Evolutionary conservation across 1,140 invertebrate species (phyloP).

Genomic region (Nymphalis io): DNA sequence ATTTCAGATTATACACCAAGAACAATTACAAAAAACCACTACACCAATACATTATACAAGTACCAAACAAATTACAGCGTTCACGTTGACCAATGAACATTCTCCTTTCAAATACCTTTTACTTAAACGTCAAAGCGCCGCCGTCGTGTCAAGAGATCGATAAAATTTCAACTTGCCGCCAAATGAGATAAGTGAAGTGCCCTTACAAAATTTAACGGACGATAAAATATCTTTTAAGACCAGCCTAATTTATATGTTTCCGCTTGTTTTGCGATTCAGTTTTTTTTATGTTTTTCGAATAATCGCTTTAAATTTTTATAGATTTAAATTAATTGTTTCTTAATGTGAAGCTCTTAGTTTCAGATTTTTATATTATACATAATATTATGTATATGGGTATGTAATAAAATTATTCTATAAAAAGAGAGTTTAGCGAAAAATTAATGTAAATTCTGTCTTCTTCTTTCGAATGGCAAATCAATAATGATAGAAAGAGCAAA

Average conservation of each 20-base stretch:
- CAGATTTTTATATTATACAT: background rate
- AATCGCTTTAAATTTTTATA: background rate
- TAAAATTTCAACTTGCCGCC: constrained; percentile 51
- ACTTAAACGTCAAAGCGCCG: constrained; percentile 36
- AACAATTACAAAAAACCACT: no score
- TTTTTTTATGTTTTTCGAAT: constrained; percentile 1
- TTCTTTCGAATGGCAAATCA: no score
- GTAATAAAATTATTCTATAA: no score
- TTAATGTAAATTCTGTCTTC: no score
- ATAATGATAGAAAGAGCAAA: no score
- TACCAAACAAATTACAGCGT: background rate
- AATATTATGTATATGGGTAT: no score
- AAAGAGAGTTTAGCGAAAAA: no score
- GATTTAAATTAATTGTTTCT: constrained; percentile 31
- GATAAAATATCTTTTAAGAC: constrained; percentile 24
- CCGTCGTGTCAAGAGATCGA: constrained; percentile 60
- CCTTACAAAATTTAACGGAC: constrained; percentile 11
- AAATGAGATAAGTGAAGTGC: constrained; percentile 45
- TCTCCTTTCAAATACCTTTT: background rate
- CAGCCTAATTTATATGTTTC: constrained; percentile 10
- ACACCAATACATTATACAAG: background rate
- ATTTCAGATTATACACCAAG: no score
- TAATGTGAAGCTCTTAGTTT: background rate
- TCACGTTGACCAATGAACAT: background rate
- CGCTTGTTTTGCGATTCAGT: background rate